Evolutionary conservation across 1,140 invertebrate genomes (phyloP).

Genomic region (Lamellibrachia luymesi): DNA sequence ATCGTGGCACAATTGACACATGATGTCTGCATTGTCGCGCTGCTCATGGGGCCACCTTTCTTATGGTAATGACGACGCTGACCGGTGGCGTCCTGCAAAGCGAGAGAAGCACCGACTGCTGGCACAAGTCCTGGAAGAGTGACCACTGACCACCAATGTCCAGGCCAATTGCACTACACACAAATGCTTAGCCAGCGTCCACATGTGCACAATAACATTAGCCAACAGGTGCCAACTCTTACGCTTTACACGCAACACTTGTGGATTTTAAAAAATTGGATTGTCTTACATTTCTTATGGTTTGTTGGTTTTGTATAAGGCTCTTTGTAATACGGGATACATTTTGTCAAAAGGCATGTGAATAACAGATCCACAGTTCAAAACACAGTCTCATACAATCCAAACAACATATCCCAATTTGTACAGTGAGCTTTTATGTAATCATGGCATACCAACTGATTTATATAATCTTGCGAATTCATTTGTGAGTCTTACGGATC

Average conservation of each 20-base stretch:
- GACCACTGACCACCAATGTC: neutral
- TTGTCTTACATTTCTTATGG: too few relatives aligned
- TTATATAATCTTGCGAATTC: too few relatives aligned
- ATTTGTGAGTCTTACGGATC: too few relatives aligned
- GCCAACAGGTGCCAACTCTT: neutral
- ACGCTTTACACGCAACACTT: neutral
- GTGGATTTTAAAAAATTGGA: neutral
- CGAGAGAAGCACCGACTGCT: neutral
- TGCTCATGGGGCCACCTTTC: neutral
- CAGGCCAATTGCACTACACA: neutral
- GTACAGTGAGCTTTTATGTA: too few relatives aligned
- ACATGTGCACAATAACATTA: neutral
- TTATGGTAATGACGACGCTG: neutral
- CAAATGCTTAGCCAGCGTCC: neutral
- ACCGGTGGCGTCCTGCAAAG: neutral
- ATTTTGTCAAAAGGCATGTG: too few relatives aligned
- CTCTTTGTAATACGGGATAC: too few relatives aligned
- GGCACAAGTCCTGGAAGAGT: neutral
- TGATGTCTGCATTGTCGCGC: neutral
- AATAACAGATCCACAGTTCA: too few relatives aligned
- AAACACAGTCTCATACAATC: too few relatives aligned
- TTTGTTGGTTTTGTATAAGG: too few relatives aligned
- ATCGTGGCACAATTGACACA: conserved; percentile 96
- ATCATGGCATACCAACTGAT: too few relatives aligned
- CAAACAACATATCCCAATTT: too few relatives aligned